Base-by-base conservation (phyloP, 2,888 invertebrate species). In the Andrena haemorrhoa region DNA sequence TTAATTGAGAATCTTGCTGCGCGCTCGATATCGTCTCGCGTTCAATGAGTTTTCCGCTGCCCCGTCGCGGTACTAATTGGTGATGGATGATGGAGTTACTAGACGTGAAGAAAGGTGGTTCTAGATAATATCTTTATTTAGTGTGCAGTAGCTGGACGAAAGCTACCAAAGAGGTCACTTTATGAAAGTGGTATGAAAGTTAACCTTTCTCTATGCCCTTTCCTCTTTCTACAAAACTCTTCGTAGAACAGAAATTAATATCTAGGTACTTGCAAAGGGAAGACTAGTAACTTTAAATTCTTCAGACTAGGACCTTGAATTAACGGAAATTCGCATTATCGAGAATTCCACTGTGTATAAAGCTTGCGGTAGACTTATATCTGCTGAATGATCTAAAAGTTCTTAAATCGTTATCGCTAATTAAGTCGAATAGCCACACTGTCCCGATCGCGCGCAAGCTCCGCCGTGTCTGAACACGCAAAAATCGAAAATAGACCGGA, bases 401-500 rank as follows among this genome's bases (percentile, higher is more conserved):
- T 16, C 16, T 41, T 41, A 41, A 41, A 41, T 41, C 41, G 41
- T 16, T 41, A 41, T 41, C 16, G 41, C 41, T 41, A 41, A 63
- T 23, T 10, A 20, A 12, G 63, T 63, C 33, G 33, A 63, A 10
- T 10, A 35, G 20, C 10, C n/a, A 8, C 8, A 53, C 8, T 10
- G 8, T 23, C 12, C 1, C 56, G 4, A 56, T 56, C 10, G 26
- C 3, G 10, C 56, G 1, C 10, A 56, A 23, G 20, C 23, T 7
- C 4, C 29, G 26, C 7, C 65, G 64, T 49, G 12, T 35, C 8
- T 8, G 16, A 49, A 12, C 3, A 20, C 26, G 6, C n/a, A 65
- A 47, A 63, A 56, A 75, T 79, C 60, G 69, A 79, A 79, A 79
- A 71, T 75, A 66, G 75, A 71, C 66, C 63, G 71, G 53, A 58